Evolutionary conservation across 2,113 vertebrate genomes (phyloP).

Genomic region (Rhombomys opimus): DNA sequence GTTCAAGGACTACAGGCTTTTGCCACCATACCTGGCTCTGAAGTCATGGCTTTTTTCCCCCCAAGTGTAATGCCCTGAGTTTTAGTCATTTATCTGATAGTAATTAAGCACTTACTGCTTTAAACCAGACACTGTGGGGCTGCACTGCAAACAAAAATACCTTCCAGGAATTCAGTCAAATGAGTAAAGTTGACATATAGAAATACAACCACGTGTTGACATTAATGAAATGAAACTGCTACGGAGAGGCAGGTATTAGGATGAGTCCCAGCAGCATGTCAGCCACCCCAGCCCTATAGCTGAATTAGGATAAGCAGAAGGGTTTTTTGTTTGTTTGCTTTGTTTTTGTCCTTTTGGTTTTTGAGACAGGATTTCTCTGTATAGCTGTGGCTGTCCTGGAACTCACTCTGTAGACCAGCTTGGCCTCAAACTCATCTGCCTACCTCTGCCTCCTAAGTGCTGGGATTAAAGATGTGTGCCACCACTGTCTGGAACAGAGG

Average conservation of each 20-base stretch:
- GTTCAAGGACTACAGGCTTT: not conserved
- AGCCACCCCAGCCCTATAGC: not conserved
- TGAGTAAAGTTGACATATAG: not conserved
- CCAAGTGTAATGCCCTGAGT: not conserved
- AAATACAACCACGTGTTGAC: not conserved
- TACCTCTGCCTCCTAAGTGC: not conserved
- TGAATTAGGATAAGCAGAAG: not conserved
- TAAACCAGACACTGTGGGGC: not conserved
- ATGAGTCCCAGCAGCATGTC: not conserved
- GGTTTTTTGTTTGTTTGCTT: not conserved
- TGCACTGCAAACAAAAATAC: not conserved
- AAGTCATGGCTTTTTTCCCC: not conserved
- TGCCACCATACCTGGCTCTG: not conserved
- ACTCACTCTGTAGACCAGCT: too few relatives aligned
- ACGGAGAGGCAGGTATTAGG: not conserved
- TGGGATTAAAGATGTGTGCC: not conserved
- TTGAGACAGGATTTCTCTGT: too few relatives aligned
- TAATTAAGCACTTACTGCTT: not conserved
- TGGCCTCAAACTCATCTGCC: not conserved
- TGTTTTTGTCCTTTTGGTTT: too few relatives aligned
- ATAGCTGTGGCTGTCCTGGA: too few relatives aligned
- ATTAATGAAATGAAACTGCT: not conserved
- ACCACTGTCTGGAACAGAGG: not conserved
- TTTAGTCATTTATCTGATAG: slow-evolving; percentile 26
- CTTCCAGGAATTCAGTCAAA: not conserved